A percentile compares a stretch with the other conserved stretches of the same genome.
Evolutionary conservation across 2,113 vertebrate species (phyloP).

Genomic region (Paramisgurnus dabryanus): DNA sequence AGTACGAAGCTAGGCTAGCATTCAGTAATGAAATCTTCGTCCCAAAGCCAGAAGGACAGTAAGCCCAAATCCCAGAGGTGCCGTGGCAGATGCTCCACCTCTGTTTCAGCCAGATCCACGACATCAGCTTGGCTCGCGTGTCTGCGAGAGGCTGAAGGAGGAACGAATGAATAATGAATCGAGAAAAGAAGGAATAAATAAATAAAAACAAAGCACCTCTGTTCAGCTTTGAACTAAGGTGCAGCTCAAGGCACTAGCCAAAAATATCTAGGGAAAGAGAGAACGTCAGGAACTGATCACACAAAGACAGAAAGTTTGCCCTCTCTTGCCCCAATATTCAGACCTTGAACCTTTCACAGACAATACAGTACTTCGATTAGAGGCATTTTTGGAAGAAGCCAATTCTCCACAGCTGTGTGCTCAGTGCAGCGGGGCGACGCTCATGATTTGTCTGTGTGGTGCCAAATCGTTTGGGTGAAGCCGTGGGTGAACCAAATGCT

Average conservation of each 20-base stretch:
- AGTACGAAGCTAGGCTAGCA: not conserved
- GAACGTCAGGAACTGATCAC: constrained; percentile 2
- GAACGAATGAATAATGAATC: constrained; percentile 56
- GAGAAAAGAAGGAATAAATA: constrained; percentile 55
- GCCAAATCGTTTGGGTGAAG: constrained; percentile 41
- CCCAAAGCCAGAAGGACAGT: constrained; percentile 13
- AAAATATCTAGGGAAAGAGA: constrained; percentile 50
- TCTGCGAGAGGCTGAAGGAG: constrained; percentile 35
- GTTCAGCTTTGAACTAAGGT: constrained; percentile 54
- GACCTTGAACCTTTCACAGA: not conserved
- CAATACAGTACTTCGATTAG: not conserved
- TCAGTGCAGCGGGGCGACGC: constrained; percentile 15
- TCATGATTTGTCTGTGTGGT: constrained; percentile 35
- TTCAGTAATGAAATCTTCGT: constrained; percentile 9
- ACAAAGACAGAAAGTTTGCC: not conserved
- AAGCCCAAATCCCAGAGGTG: not conserved
- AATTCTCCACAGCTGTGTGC: constrained; percentile 35
- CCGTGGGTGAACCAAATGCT: constrained; percentile 29
- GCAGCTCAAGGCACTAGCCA: constrained; percentile 52
- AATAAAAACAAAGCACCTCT: constrained; percentile 54
- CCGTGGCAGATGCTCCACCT: constrained; percentile 1
- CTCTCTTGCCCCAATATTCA: not conserved
- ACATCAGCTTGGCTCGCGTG: constrained; percentile 36
- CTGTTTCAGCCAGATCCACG: constrained; percentile 19
- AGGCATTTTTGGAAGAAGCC: not conserved